A percentile compares a stretch with the other conserved stretches of the same genome.
Evolutionary conservation across 1,140 invertebrate species (phyloP).

Genomic region (Drosophila micromelanica): DNA sequence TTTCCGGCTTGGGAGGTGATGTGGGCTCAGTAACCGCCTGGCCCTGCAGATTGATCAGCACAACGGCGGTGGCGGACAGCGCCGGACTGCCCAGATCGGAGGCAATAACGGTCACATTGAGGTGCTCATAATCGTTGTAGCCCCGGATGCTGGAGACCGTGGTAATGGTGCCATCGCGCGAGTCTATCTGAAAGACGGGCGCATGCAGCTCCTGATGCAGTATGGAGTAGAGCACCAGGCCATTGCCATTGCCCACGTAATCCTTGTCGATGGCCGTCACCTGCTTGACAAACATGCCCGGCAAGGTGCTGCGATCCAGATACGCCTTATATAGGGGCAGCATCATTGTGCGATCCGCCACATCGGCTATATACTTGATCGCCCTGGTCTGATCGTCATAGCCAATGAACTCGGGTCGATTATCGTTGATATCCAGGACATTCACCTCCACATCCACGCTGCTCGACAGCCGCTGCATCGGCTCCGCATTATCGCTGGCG

Average conservation of each 20-base stretch:
- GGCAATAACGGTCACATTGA: conserved; percentile 91
- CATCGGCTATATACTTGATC: conserved; percentile 63
- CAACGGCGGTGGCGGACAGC: conserved; percentile 90
- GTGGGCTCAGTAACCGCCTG: conserved; percentile 86
- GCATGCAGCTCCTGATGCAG: conserved; percentile 86
- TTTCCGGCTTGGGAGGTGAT: conserved; percentile 49
- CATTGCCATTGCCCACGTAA: conserved; percentile 92
- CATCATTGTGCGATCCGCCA: conserved; percentile 63
- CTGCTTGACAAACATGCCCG: conserved; percentile 89
- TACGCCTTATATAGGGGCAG: conserved; percentile 89
- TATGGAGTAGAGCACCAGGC: conserved; percentile 90
- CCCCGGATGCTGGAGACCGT: conserved; percentile 87
- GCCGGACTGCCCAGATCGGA: conserved; percentile 93
- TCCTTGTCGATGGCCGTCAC: conserved; percentile 94
- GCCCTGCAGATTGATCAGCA: conserved; percentile 88
- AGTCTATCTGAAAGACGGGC: conserved; percentile 91
- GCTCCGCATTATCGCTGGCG: conserved; percentile 89
- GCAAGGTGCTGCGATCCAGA: conserved; percentile 88
- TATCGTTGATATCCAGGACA: conserved; percentile 92
- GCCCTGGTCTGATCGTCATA: conserved; percentile 87
- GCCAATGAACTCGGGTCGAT: conserved; percentile 89
- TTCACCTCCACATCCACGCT: conserved; percentile 91
- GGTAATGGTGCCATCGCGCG: conserved; percentile 91
- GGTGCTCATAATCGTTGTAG: conserved; percentile 86
- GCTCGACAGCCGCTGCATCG: conserved; percentile 87